These are phyloP conservation scores for Taphrorychus bicolor DNA, from an alignment of 2,888 invertebrate genomes.

Conservation along the genomic window DNA sequence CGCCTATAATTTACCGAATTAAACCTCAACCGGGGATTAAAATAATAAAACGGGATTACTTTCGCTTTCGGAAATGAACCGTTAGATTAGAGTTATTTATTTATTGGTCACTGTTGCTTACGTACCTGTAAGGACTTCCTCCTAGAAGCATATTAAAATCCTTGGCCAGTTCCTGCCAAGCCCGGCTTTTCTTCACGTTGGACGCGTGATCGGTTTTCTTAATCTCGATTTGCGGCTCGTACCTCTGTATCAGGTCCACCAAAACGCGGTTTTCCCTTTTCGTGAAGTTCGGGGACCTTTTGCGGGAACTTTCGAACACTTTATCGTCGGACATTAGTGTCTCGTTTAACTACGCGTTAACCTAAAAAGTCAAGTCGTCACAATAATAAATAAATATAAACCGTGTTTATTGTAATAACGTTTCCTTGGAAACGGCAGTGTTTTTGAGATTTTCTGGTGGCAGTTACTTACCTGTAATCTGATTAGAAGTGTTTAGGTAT, in stretches of 20 bases:
- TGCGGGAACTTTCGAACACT: slow-evolving; percentile 10
- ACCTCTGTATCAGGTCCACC: slow-evolving; percentile 20
- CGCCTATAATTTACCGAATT: not conserved
- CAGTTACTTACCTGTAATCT: too few species aligned
- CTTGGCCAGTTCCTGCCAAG: slow-evolving; percentile 29
- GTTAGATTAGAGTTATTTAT: not conserved
- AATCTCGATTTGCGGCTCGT: slow-evolving; percentile 18
- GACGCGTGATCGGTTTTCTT: slow-evolving; percentile 22
- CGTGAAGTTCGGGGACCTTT: slow-evolving; percentile 30
- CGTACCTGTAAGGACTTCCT: slow-evolving; percentile 27
- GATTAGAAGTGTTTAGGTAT: too few species aligned
- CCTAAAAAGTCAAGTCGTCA: not conserved
- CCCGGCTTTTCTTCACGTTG: slow-evolving; percentile 19
- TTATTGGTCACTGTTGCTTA: not conserved
- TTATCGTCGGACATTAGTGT: not conserved
- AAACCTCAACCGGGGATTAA: not conserved
- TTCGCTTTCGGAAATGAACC: not conserved
- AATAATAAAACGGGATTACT: not conserved
- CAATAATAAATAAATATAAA: too few species aligned
- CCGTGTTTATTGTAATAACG: not conserved
- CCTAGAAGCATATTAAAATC: slow-evolving; percentile 28
- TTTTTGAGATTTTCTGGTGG: too few species aligned
- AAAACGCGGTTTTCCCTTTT: slow-evolving; percentile 15
- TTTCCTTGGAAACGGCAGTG: too few species aligned
- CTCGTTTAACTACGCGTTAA: not conserved